Conservation (phyloP, 1,140 invertebrate genomes). For the Bombus sylvicola region DNA sequence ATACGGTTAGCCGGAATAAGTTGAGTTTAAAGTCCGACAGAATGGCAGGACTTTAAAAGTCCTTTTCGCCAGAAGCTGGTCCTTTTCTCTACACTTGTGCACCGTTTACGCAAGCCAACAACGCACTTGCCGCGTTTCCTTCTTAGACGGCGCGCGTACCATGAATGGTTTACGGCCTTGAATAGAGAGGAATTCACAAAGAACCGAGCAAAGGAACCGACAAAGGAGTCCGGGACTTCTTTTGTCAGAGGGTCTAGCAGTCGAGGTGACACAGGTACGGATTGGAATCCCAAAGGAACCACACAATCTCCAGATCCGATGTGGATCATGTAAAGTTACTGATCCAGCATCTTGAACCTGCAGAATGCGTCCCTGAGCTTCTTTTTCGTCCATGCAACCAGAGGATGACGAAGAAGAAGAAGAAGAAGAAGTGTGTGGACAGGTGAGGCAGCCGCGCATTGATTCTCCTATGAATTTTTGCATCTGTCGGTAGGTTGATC, state of each 20-base stretch:
- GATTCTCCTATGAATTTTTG: constrained; percentile 79
- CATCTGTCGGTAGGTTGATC: constrained; percentile 79
- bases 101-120: constrained; percentile 79
- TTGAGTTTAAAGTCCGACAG: constrained; percentile 20
- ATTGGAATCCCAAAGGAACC: constrained; percentile 45
- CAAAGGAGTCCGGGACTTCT: constrained; percentile 75
- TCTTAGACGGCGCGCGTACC: constrained; percentile 59
- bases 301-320: constrained; percentile 29
- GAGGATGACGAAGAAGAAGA: constrained; percentile 53
- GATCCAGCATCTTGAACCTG: constrained; percentile 44
- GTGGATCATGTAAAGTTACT: constrained; percentile 5
- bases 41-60: constrained; percentile 41
- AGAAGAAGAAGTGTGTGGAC: constrained; percentile 76
- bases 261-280: constrained; percentile 77
- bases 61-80: constrained; percentile 16
- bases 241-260: constrained; percentile 73
- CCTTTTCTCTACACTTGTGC: constrained; percentile 64
- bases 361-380: constrained; percentile 53
- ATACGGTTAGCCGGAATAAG: constrained; percentile 1
- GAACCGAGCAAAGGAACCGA: constrained; percentile 78
- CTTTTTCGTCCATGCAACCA: constrained; percentile 37
- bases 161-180: constrained; percentile 77
- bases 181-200: constrained; percentile 78
- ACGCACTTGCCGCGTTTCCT: constrained; percentile 78
- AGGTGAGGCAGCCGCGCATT: constrained; percentile 75